A percentile compares a stretch with the other conserved stretches of the same genome.
These are phyloP conservation scores for Bombus pascuorum DNA, from an alignment of 1,140 invertebrate species.

Conservation along the genomic window DNA sequence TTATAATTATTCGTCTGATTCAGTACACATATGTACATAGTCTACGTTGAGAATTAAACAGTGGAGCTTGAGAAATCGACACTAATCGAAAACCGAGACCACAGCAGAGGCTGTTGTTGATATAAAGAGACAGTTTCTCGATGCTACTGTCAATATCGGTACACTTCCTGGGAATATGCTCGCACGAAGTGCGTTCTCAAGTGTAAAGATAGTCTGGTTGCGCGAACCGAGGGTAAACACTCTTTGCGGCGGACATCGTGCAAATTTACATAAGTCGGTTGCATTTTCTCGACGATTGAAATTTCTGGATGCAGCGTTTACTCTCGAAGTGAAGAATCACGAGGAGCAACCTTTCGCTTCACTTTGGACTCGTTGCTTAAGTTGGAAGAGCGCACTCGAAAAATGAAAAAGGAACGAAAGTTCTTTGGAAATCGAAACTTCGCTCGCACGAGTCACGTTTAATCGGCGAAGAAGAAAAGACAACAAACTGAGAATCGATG, in stretches of 20 bases:
- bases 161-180: not conserved
- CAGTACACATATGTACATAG: not conserved
- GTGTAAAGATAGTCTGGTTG: slow-evolving; percentile 8
- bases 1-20: not conserved
- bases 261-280: slow-evolving; percentile 53
- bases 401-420: not conserved
- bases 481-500: not conserved
- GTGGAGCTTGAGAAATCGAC: not conserved
- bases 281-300: slow-evolving; percentile 47
- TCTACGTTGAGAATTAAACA: not conserved
- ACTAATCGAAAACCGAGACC: not conserved
- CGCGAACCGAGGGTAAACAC: slow-evolving; percentile 31
- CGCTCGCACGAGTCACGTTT: not conserved
- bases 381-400: slow-evolving; percentile 5
- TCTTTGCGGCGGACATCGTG: slow-evolving; percentile 18
- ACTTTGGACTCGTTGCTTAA: slow-evolving; percentile 18
- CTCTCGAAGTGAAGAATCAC: slow-evolving; percentile 1
- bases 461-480: not conserved
- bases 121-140: not conserved
- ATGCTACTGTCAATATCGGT: slow-evolving; percentile 7
- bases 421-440: not conserved
- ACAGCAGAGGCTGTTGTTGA: not conserved
- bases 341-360: not conserved
- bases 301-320: slow-evolving; percentile 33
- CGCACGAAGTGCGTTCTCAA: not conserved